phyloP scores from a whole-genome alignment of 53 echinoderm and acorn worm genomes.

The Luidia sarsii region DNA sequence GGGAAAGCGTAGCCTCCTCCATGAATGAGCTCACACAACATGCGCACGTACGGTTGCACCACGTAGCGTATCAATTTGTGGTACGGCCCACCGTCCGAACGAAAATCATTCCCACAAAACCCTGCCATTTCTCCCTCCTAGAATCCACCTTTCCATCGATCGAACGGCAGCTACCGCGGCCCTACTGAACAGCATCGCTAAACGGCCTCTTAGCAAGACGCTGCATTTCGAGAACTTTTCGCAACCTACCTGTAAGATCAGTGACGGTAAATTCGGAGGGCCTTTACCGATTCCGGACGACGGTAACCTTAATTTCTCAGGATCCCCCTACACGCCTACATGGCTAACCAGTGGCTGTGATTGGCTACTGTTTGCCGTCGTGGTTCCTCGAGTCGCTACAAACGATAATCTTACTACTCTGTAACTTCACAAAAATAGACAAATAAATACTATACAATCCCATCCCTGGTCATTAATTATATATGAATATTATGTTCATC shows the following conservation, averaged over 20 bases:
- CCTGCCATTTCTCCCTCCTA: no score
- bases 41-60: no score
- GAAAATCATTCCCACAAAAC: no score
- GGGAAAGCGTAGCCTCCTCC: no score
- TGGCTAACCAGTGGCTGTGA: background rate
- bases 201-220: no score
- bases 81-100: no score
- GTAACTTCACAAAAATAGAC: background rate
- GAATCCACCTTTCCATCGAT: no score
- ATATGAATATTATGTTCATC: background rate
- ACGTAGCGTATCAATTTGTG: no score
- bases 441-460: background rate
- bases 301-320: background rate
- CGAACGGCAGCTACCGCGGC: no score
- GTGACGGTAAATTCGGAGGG: background rate
- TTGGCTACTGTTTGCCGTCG: constrained; percentile 23
- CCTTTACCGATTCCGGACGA: background rate
- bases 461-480: background rate
- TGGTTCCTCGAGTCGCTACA: background rate
- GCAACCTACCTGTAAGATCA: background rate
- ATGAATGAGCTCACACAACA: no score
- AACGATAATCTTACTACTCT: background rate
- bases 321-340: constrained; percentile 47
- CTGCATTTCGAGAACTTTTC: no score
- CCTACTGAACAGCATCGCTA: no score